Evolutionary conservation across 2,888 invertebrate genomes (phyloP).

Genomic region (Phengaris alcon): DNA sequence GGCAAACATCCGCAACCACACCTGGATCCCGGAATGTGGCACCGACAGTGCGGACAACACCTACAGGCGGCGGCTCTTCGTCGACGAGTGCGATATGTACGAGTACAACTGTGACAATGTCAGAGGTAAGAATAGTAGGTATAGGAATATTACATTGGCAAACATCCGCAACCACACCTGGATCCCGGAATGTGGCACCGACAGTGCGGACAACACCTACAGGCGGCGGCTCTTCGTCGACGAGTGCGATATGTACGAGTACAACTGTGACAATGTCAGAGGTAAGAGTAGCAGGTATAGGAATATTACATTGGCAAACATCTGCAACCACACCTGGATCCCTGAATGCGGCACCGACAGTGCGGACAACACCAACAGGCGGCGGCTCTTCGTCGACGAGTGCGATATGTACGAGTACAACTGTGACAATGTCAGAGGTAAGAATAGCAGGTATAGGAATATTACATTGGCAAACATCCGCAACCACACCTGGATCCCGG

Average conservation of each 20-base stretch:
- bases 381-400: slow-evolving; percentile 55
- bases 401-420: slow-evolving; percentile 62
- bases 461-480: slow-evolving; percentile 29
- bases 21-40: slow-evolving; percentile 60
- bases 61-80: not conserved
- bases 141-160: too few species aligned
- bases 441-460: not conserved
- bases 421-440: slow-evolving; percentile 47
- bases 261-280: slow-evolving; percentile 52
- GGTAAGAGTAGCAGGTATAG: not conserved
- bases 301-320: slow-evolving; percentile 16
- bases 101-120: too few species aligned
- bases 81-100: too few species aligned
- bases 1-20: too few species aligned
- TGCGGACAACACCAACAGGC: slow-evolving; percentile 32
- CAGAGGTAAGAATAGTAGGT: too few species aligned
- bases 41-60: slow-evolving; percentile 36
- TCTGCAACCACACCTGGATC: slow-evolving; percentile 56
- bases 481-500: slow-evolving; percentile 60
- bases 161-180: slow-evolving; percentile 29
- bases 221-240: slow-evolving; percentile 53
- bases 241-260: slow-evolving; percentile 60
- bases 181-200: slow-evolving; percentile 56
- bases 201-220: slow-evolving; percentile 33
- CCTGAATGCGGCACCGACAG: slow-evolving; percentile 53